These are phyloP conservation scores for Psettodes erumei DNA, from an alignment of 2,113 vertebrate species.

Conservation along the genomic window DNA sequence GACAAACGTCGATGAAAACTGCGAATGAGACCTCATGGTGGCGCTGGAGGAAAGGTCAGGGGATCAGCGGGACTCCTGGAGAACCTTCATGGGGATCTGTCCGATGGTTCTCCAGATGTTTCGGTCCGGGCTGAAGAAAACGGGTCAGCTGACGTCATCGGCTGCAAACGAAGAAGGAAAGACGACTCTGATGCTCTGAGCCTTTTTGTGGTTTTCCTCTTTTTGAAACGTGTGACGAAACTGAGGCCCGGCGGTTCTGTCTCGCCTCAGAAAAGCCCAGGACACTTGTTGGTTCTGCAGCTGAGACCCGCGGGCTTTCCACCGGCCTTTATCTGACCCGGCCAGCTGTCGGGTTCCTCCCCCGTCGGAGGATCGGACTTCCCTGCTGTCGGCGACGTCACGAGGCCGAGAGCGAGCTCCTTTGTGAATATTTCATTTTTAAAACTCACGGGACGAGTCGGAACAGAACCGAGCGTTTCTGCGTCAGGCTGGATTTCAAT, in stretches of 20 bases:
- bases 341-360: constrained; percentile 26
- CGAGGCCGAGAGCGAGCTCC: not conserved
- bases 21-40: not conserved
- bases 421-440: constrained; percentile 61
- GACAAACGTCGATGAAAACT: not conserved
- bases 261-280: not conserved
- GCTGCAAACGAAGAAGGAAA: too few species aligned
- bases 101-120: not conserved
- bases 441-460: constrained; percentile 32
- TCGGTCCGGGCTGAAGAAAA: too few species aligned
- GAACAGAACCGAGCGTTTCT: constrained; percentile 44
- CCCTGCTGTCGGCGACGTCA: not conserved
- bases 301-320: constrained; percentile 19
- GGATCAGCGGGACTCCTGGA: not conserved
- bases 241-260: constrained; percentile 18
- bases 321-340: not conserved
- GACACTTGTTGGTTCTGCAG: constrained; percentile 8
- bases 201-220: constrained; percentile 26
- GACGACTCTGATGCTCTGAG: not conserved
- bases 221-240: constrained; percentile 20
- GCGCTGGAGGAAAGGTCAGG: constrained; percentile 1
- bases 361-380: constrained; percentile 10
- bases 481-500: constrained; percentile 40
- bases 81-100: too few species aligned
- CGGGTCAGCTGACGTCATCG: too few species aligned